Evolutionary conservation across 2,113 vertebrate species (phyloP).

Genomic region (Vimba vimba): DNA sequence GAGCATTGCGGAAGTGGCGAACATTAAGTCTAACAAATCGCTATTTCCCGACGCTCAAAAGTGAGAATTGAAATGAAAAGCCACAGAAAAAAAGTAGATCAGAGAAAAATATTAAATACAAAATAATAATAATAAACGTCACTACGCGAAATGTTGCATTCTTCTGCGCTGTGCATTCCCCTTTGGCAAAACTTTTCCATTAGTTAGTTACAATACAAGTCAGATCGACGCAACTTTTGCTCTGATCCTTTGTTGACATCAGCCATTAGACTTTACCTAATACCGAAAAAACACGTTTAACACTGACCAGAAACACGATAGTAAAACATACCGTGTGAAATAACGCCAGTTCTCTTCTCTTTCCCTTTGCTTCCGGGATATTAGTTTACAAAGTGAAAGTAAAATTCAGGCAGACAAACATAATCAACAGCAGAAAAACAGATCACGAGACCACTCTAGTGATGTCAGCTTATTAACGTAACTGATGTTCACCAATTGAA

Average conservation of each 20-base stretch:
- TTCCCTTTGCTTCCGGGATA: conserved; percentile 59
- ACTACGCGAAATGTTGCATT: not conserved
- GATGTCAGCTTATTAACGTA: not conserved
- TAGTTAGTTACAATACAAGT: not conserved
- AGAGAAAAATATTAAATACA: not conserved
- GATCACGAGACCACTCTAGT: not conserved
- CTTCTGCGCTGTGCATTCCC: too few relatives aligned
- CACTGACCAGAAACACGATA: not conserved
- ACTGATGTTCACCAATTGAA: not conserved
- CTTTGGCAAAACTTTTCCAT: not conserved
- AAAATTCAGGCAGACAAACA: conserved; percentile 4
- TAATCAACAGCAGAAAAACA: conserved; percentile 34
- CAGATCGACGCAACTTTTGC: not conserved
- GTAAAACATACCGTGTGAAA: not conserved
- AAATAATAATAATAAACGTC: not conserved
- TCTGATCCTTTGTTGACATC: not conserved
- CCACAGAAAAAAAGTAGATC: not conserved
- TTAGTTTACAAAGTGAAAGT: conserved; percentile 40
- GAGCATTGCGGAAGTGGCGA: not conserved
- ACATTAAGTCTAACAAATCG: not conserved
- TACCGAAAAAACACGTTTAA: not conserved
- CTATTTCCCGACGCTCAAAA: not conserved
- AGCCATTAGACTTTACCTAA: not conserved
- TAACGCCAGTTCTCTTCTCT: not conserved
- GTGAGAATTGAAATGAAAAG: not conserved